Evolutionary conservation across 2,797 vertebrate genomes (phyloP), one percentile per base, ranked within the genome.

Genomic region (Sparus aurata): DNA sequence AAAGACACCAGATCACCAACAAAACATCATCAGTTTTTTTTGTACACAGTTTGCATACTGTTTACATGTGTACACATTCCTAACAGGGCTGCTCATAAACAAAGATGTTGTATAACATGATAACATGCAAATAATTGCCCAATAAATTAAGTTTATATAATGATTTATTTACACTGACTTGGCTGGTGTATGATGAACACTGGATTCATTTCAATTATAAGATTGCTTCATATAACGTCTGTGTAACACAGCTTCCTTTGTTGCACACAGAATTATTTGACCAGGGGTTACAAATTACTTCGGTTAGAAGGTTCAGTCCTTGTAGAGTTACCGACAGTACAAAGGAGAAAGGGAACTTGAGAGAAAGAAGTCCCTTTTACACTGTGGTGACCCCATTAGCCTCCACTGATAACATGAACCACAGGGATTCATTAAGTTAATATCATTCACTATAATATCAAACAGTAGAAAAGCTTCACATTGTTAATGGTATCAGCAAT

Each of bases 311-410:
- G 57, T 30, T 72, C 30, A 27, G 0, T 61, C 57, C n/a, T 22
- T 53, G 58, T 53, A n/a, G 34, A 53, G 8, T 57, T 25, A 10
- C 25, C 68, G 58, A 10, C 41, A 43, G 12, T 2, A 59, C 58
- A 50, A 70, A 74, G 69, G 22, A 74, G 13, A 49, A 0, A 1
- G 6, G 17, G 16, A 38, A 85, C 9, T 13, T 69, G 22, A 54
- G 53, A 69, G 45, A 49, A 69, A 71, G 41, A 41, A 77, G 53
- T 63, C 34, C 45, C 58, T 71, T 82, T 69, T 69, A 52, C 58
- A 76, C 6, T 23, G 18, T 7, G 15, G 23, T 59, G 77, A 84
- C 57, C 84, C 71, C 64, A 79, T 87, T 86, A 87, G 80, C 74
- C 80, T 80, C 50, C 23, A 82, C 38, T 83, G 73, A 85, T 73